Evolutionary conservation across 1,140 invertebrate genomes (phyloP), one percentile per base, ranked within the genome.

Genomic region (Palaemon carinicauda): DNA sequence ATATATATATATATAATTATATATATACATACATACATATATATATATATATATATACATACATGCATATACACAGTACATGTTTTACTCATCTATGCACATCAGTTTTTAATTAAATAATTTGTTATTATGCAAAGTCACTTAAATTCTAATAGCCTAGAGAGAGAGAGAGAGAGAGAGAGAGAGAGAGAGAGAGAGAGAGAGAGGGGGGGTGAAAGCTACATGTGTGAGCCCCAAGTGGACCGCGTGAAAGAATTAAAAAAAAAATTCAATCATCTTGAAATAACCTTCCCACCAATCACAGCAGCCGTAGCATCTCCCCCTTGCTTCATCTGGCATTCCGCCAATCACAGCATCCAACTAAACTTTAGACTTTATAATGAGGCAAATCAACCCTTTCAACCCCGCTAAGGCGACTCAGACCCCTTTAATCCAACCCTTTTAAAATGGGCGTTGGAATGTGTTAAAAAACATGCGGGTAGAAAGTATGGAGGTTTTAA

Each of bases 281-380:
- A 21, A n/a, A 73, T 19, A 27, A 73, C 24, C 17, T 21, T 12
- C 41, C 31, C n/a, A 33, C 79, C 79, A 56, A 80, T 80, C 79
- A 80, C 54, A 41, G 19, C 19, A n/a, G 15, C 52, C 31, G 17
- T 15, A n/a, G 17, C 79, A 65, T 41, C 56, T 41, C 27, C 52
- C 56, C 79, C 69, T 10, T 31, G 21, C 19, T 33, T 24, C 14
- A 27, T 33, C 24, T 17, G 29, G 29, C n/a, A 29, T 33, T 50
- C n/a, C 31, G 54, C 79, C 79, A 80, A 80, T 80, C 54, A 69
- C 17, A 80, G 15, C 56, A 21, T 41, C 17, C 19, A 19, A 1
- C 4, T 9, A 17, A 80, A 69, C 79, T 80, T 80, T 80, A 80
- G 79, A 80, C 54, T 80, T 80, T 80, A 80, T 27, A 80, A 80